These are phyloP conservation scores for Drosophila ambigua DNA, from an alignment of 1,140 invertebrate species.

Conservation along the genomic window DNA sequence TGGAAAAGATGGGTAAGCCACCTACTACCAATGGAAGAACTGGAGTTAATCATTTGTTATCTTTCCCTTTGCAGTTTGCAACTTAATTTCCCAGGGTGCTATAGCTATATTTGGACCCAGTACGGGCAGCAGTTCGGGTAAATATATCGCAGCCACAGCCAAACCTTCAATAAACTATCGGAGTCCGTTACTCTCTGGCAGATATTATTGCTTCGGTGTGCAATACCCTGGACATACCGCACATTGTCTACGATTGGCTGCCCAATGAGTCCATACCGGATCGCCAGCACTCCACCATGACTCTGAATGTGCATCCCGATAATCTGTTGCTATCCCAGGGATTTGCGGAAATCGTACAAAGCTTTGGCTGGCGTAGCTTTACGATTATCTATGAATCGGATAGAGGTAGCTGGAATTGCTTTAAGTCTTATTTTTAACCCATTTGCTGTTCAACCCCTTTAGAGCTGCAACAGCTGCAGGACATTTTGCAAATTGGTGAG, in stretches of 20 bases:
- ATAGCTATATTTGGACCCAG: slow-evolving; percentile 92
- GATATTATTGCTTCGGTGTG: slow-evolving; percentile 89
- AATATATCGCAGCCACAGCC: background rate
- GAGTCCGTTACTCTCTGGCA: slow-evolving; percentile 49
- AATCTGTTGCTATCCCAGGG: slow-evolving; percentile 89
- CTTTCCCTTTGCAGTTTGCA: slow-evolving; percentile 84
- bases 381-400: slow-evolving; percentile 93
- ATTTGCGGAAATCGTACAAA: slow-evolving; percentile 89
- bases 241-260: slow-evolving; percentile 89
- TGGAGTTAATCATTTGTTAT: too few relatives aligned
- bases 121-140: slow-evolving; percentile 86
- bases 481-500: slow-evolving; percentile 89
- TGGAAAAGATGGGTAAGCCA: slow-evolving; percentile 83
- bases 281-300: slow-evolving; percentile 84
- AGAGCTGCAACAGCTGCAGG: slow-evolving; percentile 92
- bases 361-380: slow-evolving; percentile 91
- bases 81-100: slow-evolving; percentile 87
- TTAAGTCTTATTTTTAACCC: too few relatives aligned
- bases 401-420: slow-evolving; percentile 84
- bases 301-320: slow-evolving; percentile 91
- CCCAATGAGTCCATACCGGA: slow-evolving; percentile 86
- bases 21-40: background rate
- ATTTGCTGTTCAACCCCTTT: background rate
- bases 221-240: slow-evolving; percentile 89
- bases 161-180: too few relatives aligned